phyloP scores from a whole-genome alignment of 2,888 invertebrate genomes.

The Dendrolimus pini region DNA sequence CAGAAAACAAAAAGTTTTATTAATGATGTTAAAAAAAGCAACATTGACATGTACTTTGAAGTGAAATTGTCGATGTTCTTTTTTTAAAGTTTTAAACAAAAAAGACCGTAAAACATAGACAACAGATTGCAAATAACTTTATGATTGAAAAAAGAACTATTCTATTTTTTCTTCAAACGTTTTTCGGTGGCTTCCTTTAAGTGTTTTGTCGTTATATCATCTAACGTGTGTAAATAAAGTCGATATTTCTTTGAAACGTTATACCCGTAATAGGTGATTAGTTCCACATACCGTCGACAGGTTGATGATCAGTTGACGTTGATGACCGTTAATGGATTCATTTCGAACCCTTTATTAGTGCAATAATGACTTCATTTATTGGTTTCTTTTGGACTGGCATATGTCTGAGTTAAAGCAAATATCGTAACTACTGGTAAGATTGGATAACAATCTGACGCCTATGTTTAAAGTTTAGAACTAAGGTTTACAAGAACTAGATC shows the following conservation, averaged over 20 bases:
- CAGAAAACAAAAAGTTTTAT: too few relatives aligned
- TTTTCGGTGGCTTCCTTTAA: background rate
- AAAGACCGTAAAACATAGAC: background rate
- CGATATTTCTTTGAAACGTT: background rate
- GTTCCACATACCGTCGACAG: constrained; percentile 19
- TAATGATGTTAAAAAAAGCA: too few relatives aligned
- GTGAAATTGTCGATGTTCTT: too few relatives aligned
- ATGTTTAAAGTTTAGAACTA: too few relatives aligned
- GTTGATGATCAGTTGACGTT: constrained; percentile 21
- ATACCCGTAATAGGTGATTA: constrained; percentile 18
- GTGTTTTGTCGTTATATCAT: background rate
- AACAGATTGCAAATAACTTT: constrained; percentile 19
- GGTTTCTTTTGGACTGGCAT: background rate
- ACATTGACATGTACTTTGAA: too few relatives aligned
- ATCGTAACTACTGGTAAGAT: background rate
- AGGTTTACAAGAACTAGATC: too few relatives aligned
- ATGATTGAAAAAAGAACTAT: constrained; percentile 17
- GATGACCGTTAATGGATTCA: constrained; percentile 22
- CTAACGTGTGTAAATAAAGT: background rate
- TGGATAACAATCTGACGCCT: too few relatives aligned
- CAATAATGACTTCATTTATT: background rate
- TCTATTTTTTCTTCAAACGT: constrained; percentile 6
- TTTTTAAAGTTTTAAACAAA: too few relatives aligned
- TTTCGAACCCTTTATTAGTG: constrained; percentile 14
- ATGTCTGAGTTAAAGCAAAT: background rate